Evolutionary conservation across 2,113 vertebrate genomes (phyloP).

Genomic region (Dasypus novemcinctus): DNA sequence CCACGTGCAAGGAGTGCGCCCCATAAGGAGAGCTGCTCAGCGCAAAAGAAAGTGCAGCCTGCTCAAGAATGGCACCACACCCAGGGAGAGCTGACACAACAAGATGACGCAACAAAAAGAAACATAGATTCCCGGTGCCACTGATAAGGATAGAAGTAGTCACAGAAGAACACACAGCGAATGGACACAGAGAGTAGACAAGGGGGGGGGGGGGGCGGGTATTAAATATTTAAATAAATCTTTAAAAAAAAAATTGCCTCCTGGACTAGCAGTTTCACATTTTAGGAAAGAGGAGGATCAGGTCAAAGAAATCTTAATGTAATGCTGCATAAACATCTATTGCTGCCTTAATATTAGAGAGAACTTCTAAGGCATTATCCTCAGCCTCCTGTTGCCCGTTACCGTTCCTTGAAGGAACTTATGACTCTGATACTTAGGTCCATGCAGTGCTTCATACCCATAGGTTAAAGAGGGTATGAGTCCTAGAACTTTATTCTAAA

Average conservation of each 20-base stretch:
- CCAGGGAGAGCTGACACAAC: no score
- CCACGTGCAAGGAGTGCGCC: no score
- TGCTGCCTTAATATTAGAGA: background rate
- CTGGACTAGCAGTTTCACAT: background rate
- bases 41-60: no score
- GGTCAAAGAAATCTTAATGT: fast-evolving
- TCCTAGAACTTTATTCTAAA: background rate
- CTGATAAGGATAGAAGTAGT: no score
- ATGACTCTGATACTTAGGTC: background rate
- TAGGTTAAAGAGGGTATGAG: background rate
- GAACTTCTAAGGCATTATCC: background rate
- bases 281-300: background rate
- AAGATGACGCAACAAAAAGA: no score
- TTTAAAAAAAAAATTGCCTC: background rate
- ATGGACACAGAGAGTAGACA: no score
- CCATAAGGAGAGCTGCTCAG: no score
- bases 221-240: no score
- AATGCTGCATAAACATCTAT: background rate
- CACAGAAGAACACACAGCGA: no score
- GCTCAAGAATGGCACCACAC: no score
- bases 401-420: background rate
- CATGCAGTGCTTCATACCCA: background rate
- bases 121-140: no score
- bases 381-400: background rate
- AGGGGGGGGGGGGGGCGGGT: no score